Percentiles rank a stretch among this genome's conserved stretches.
Evolutionary conservation across 1,140 invertebrate genomes (phyloP).

Genomic region (Cyphomyrmex costatus): DNA sequence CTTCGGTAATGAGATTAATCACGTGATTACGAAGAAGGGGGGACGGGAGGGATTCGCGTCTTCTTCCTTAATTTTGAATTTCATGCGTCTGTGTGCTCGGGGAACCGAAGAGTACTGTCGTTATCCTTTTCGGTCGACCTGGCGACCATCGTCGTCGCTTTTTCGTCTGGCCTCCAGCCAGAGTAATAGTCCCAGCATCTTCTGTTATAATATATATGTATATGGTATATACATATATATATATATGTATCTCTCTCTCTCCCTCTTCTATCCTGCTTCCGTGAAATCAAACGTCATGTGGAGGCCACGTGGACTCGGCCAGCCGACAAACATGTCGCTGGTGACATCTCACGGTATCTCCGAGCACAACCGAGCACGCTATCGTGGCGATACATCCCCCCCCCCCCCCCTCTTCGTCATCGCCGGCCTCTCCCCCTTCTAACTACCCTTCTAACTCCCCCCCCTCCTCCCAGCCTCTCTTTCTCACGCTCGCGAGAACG

Average conservation of each 20-base stretch:
- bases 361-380: constrained; percentile 33
- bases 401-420: not conserved
- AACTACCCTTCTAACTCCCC: constrained; percentile 16
- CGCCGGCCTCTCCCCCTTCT: constrained; percentile 23
- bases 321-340: constrained; percentile 59
- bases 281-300: constrained; percentile 76
- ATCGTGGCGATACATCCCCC: constrained; percentile 25
- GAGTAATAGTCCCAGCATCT: not conserved
- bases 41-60: not conserved
- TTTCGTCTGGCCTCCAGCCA: not conserved
- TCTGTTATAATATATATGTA: not conserved
- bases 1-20: constrained; percentile 57
- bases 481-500: constrained; percentile 49
- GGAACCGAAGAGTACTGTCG: not conserved
- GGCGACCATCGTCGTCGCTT: not conserved
- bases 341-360: constrained; percentile 78
- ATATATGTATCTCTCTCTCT: not conserved
- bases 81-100: not conserved
- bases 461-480: constrained; percentile 31
- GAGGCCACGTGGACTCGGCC: constrained; percentile 79
- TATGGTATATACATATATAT: not conserved
- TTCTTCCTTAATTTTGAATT: constrained; percentile 26
- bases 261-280: constrained; percentile 16
- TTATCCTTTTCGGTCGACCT: constrained; percentile 23
- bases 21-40: constrained; percentile 29